A percentile compares a stretch with the other conserved stretches of the same genome.
phyloP scores from a whole-genome alignment of 2,797 vertebrate genomes.

The Stomatorhinus walkeri region DNA sequence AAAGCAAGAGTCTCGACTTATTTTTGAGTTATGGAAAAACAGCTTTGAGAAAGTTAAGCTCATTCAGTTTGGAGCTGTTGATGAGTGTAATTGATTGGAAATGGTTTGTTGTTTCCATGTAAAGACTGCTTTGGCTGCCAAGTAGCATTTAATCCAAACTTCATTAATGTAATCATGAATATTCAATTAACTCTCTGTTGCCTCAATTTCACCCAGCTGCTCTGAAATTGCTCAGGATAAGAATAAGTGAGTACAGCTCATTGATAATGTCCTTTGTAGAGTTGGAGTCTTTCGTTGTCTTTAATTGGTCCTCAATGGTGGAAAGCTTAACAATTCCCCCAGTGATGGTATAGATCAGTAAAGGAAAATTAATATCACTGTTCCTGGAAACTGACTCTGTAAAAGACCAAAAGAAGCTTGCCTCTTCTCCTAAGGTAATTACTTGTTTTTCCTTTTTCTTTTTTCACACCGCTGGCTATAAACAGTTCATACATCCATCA shows the following conservation, averaged over 20 bases:
- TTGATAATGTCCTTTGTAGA: constrained; percentile 1
- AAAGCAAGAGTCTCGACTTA: background rate
- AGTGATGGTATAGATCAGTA: constrained; percentile 12
- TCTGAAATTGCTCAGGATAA: background rate
- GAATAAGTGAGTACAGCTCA: background rate
- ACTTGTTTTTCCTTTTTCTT: background rate
- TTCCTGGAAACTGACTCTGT: background rate
- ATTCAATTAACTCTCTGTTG: constrained; percentile 19
- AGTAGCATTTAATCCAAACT: constrained; percentile 24
- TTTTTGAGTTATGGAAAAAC: constrained; percentile 16
- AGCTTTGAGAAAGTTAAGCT: constrained; percentile 20
- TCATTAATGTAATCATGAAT: constrained; percentile 26
- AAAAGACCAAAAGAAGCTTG: background rate
- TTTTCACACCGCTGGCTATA: background rate
- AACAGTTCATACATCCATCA: constrained; percentile 8
- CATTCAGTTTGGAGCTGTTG: constrained; percentile 17
- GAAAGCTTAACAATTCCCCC: constrained; percentile 14
- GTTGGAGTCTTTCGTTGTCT: background rate
- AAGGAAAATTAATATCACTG: constrained; percentile 22
- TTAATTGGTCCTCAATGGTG: constrained; percentile 14
- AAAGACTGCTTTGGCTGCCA: constrained; percentile 17
- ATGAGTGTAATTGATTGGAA: constrained; percentile 29
- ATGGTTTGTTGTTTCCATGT: constrained; percentile 26
- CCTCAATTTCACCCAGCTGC: constrained; percentile 1
- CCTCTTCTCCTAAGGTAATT: background rate